Percentiles rank a stretch among this genome's conserved stretches.
These are phyloP conservation scores for Eufriesea mexicana DNA, from an alignment of 1,140 invertebrate species.

Conservation along the genomic window DNA sequence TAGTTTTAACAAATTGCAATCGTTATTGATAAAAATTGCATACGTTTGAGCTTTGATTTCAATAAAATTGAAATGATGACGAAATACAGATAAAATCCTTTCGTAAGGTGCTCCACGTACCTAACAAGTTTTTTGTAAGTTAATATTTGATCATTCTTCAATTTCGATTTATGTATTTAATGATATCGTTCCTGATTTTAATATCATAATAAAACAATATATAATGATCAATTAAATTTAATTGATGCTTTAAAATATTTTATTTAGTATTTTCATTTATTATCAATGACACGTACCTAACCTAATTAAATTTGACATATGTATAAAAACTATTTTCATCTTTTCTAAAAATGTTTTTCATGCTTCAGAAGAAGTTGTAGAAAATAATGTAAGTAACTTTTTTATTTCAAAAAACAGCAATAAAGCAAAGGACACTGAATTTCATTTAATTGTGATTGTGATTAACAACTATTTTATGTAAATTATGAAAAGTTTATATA, in stretches of 20 bases:
- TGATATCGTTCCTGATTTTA: neutral
- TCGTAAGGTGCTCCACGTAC: constrained; percentile 37
- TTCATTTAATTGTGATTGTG: neutral
- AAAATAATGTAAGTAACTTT: too few species aligned
- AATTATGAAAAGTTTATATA: neutral
- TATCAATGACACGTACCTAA: constrained; percentile 15
- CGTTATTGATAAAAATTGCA: constrained; percentile 44
- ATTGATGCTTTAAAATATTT: neutral
- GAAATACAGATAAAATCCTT: constrained; percentile 47
- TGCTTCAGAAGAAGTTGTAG: neutral
- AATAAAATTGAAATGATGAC: constrained; percentile 32
- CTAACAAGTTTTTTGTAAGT: constrained; percentile 17
- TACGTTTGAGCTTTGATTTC: constrained; percentile 2
- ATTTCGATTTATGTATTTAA: neutral
- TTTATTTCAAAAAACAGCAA: neutral
- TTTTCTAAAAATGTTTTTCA: neutral
- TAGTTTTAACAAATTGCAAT: constrained; percentile 32
- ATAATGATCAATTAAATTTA: neutral
- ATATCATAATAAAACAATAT: too few species aligned
- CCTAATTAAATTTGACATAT: constrained; percentile 34
- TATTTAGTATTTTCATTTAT: neutral
- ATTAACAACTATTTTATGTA: neutral
- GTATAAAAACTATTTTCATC: neutral
- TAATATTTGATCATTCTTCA: neutral
- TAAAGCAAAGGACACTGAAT: neutral